Base-by-base conservation (phyloP, 2,888 invertebrate genomes). In the Lottia scabra region DNA sequence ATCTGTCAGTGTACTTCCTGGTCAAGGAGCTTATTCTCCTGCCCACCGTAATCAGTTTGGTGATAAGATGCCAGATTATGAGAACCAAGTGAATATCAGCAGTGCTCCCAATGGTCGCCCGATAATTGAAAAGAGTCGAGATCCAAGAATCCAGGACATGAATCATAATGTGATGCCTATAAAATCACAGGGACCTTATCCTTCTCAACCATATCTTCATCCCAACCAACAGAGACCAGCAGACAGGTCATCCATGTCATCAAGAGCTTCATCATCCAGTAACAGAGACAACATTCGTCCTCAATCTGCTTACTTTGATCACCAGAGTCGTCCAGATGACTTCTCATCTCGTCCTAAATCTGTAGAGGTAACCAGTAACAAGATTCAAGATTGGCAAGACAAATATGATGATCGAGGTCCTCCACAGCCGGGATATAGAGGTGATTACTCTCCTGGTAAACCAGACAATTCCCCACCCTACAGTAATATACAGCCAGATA, bases 371-470 rank as follows among this genome's bases (percentile, higher is more conserved):
- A 83, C 77, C 43, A 66, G 79, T 26, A 80, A 80, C 63, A 81
- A 80, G 63, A 75, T 87, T n/a, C 78, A 79, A n/a, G 84, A 85
- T 43, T 84, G 82, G 85, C 85, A 86, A 73, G 85, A 85, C 56
- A 81, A 82, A 56, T 79, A 80, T 27, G 83, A 80, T 10, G 79
- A 79, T 23, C 79, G 78, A 27, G 77, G 74, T 19, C 63, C 56
- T 63, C 65, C 46, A 38, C 66, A 19, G 23, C 56, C 19, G 56
- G 46, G n/a, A 16, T 67, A 43, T 43, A 23, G 44, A 67, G 44
- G 43, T 27, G 27, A 43, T 27, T 26, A 67, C 44, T n/a, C 16
- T 19, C 43, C 44, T 23, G 43, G 44, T 45, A 27, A 26, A 67
- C 13, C 67, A 19, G 43, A 43, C 19, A 30, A 67, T 63, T 71